Percentiles rank a stretch among this genome's conserved stretches.
Conservation (phyloP, 2,888 invertebrate species). For the Cephus pygmeus region DNA sequence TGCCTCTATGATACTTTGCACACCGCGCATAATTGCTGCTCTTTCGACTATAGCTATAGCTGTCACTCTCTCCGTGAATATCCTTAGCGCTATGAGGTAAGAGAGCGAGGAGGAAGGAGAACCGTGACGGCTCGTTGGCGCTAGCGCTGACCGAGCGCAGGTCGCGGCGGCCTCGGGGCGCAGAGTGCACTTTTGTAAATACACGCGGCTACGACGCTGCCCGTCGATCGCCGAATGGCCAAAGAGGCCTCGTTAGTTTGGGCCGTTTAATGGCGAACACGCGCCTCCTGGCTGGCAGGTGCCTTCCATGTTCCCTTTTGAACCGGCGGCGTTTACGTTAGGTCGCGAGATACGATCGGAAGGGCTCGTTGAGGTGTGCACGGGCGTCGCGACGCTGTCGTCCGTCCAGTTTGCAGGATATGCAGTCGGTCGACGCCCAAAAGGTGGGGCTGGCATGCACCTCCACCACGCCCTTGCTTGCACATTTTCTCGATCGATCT, state of each 20-base stretch:
- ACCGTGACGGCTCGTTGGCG: neutral
- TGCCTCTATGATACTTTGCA: too few species aligned
- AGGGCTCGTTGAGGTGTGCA: neutral
- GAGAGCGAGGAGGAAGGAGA: neutral
- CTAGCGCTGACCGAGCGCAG: too few species aligned
- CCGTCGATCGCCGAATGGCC: neutral
- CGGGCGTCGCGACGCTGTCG: neutral
- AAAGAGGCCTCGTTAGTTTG: neutral
- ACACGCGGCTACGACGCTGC: neutral
- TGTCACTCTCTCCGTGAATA: too few species aligned
- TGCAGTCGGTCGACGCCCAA: conserved; percentile 42
- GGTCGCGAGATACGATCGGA: neutral
- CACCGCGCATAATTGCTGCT: too few species aligned
- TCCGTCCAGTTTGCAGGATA: neutral
- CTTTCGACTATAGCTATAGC: too few species aligned
- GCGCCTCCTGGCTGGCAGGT: conserved; percentile 33
- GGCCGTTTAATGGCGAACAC: neutral
- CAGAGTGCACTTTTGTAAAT: neutral
- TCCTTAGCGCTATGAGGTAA: too few species aligned
- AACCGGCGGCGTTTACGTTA: conserved; percentile 27
- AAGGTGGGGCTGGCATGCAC: conserved; percentile 50
- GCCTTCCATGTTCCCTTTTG: conserved; percentile 20
- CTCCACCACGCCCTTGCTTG: conserved; percentile 52
- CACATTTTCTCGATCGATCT: conserved; percentile 36
- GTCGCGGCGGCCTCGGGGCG: too few species aligned